Base-by-base conservation (phyloP, 2,113 vertebrate species). In the Xiphorhynchus elegans region DNA sequence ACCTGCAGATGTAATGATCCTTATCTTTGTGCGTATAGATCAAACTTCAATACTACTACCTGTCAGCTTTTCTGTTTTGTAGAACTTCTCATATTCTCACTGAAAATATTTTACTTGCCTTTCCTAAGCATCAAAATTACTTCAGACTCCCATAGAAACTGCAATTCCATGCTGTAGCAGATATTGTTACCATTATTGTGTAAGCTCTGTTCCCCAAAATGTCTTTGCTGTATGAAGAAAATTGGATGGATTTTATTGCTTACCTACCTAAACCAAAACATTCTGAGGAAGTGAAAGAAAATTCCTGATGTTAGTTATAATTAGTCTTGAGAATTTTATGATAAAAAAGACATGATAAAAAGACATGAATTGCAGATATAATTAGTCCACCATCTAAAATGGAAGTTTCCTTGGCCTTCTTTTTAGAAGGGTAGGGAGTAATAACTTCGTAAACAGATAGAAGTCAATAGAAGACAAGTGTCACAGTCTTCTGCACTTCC, bases 21-120 rank as follows among this genome's bases (percentile, higher is more conserved):
- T 59, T 92, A 84, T 82, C 95, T 75, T 77, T 56, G 52, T 75
- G 52, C 0, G 2, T 87, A 52, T 81, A 92, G 77, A 87, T 94
- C 82, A 85, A 83, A 93, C 74, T 96, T 95, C 25, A 91, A 83
- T 91, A 91, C 93, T 62, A 14, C 66, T 42, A 74, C 47, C 35
- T 95, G 77, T 91, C 94, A 92, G 49, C 13, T 49, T 82, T 89
- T 73, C 29, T 89, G 39, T 77, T 92, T 25, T n/a, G 39, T 86
- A 89, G 46, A 77, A 17, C 20, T 86, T 93, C 92, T 94, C 77
- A 37, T 92, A 84, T 81, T 89, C 39, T 96, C 44, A 56, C 80
- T 68, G 69, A 91, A 93, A 91, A 91, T 89, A 52, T 13, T 81
- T 84, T 39, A 4, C 40, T 74, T 74, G 13, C 40, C 28, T 52